phyloP scores from a whole-genome alignment of 2,888 invertebrate species.

The Argyresthia albistria region DNA sequence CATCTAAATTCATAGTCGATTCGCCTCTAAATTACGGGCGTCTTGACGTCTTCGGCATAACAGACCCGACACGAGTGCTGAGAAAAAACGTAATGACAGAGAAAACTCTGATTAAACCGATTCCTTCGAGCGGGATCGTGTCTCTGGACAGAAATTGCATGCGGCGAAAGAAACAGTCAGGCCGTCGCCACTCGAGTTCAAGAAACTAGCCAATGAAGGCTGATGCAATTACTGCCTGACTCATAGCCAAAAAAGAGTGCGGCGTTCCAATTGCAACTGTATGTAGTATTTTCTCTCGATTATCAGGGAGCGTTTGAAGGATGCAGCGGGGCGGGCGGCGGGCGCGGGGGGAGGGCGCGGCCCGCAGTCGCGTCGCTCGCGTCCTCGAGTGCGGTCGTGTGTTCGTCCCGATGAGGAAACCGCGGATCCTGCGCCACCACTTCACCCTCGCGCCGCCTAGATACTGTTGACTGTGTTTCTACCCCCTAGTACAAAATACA shows the following conservation, averaged over 20 bases:
- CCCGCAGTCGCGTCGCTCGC: conserved; percentile 10
- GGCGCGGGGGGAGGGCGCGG: conserved; percentile 13
- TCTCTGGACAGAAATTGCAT: conserved; percentile 19
- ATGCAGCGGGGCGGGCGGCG: conserved; percentile 43
- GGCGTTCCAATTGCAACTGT: conserved; percentile 61
- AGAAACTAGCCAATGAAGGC: conserved; percentile 37
- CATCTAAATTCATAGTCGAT: conserved; percentile 35
- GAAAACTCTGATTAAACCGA: conserved; percentile 10
- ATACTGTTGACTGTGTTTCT: conserved; percentile 49
- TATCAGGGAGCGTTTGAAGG: conserved; percentile 60
- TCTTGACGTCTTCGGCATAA: conserved; percentile 16
- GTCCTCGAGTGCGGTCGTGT: conserved; percentile 29
- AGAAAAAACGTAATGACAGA: conserved; percentile 9
- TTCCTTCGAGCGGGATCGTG: conserved; percentile 10
- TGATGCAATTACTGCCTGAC: conserved; percentile 55
- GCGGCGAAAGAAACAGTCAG: conserved; percentile 9
- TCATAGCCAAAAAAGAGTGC: conserved; percentile 59
- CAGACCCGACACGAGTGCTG: neutral
- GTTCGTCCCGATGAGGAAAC: conserved; percentile 47
- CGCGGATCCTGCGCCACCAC: conserved; percentile 42
- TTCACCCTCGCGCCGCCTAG: conserved; percentile 26
- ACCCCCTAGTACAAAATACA: conserved; percentile 29
- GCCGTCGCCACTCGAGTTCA: conserved; percentile 21
- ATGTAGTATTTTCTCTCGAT: conserved; percentile 64
- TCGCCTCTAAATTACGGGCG: conserved; percentile 23